Conservation (phyloP, 2,113 vertebrate genomes). For the Paradoxurus hermaphroditus region DNA sequence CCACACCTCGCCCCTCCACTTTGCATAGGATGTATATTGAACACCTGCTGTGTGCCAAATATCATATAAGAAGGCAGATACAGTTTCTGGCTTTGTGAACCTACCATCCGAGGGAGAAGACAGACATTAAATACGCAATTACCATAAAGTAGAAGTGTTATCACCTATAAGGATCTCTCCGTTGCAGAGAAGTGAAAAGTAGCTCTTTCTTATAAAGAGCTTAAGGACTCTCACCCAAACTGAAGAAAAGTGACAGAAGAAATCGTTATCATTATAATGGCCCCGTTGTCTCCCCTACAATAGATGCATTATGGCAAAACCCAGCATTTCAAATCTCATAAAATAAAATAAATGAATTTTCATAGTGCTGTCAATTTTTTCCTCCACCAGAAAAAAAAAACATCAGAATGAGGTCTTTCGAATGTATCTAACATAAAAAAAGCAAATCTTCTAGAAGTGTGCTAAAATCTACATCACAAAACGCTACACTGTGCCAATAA, state of each 20-base stretch:
- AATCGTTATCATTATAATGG: constrained; percentile 16
- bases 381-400: neutral
- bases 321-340: neutral
- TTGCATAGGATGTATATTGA: neutral
- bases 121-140: neutral
- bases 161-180: neutral
- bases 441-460: neutral
- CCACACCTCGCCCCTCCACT: neutral
- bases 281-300: neutral
- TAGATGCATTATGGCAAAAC: neutral
- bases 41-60: neutral
- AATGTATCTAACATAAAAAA: neutral
- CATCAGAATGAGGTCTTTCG: neutral
- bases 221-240: neutral
- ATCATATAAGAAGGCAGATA: neutral
- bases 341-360: constrained; percentile 6
- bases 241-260: constrained; percentile 20
- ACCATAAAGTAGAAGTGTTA: neutral
- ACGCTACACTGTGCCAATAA: neutral
- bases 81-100: neutral
- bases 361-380: constrained; percentile 13
- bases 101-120: neutral
- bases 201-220: neutral
- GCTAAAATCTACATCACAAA: constrained; percentile 2
- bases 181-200: constrained; percentile 10